Percentiles rank a stretch among this genome's conserved stretches.
These are phyloP conservation scores for Eonycteris spelaea DNA, from an alignment of 2,113 vertebrate genomes.

Conservation along the genomic window DNA sequence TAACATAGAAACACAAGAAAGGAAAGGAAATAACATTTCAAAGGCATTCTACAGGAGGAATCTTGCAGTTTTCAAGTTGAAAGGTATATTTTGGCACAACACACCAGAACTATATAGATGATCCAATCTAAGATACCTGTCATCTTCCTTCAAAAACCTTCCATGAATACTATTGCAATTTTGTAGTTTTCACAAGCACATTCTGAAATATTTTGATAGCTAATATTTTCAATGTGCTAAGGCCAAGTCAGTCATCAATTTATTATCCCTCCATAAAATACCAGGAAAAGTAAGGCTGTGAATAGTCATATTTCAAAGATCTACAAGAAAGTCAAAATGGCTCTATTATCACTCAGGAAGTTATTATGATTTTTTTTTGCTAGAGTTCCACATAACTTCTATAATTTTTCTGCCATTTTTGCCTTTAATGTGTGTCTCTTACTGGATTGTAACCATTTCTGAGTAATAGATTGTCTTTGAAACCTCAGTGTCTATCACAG, in stretches of 20 bases:
- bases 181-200: not conserved
- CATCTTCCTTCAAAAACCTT: not conserved
- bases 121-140: not conserved
- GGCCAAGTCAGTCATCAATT: not conserved
- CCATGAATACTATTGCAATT: not conserved
- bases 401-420: not conserved
- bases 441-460: not conserved
- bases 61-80: slow-evolving; percentile 35
- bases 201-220: slow-evolving; percentile 18
- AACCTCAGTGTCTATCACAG: not conserved
- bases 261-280: not conserved
- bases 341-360: not conserved
- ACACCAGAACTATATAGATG: slow-evolving; percentile 51
- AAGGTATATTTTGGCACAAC: not conserved
- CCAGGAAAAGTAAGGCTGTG: not conserved
- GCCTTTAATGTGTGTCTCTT: not conserved
- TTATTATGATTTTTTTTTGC: not conserved
- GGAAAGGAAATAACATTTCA: slow-evolving; percentile 75
- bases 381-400: not conserved
- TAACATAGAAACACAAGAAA: slow-evolving; percentile 60
- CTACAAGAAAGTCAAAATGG: not conserved
- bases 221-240: not conserved
- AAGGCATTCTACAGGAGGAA: slow-evolving; percentile 68
- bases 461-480: not conserved
- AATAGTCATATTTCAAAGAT: not conserved